Base-by-base conservation (phyloP, 2,113 vertebrate genomes). In the Ariopsis seemanni region DNA sequence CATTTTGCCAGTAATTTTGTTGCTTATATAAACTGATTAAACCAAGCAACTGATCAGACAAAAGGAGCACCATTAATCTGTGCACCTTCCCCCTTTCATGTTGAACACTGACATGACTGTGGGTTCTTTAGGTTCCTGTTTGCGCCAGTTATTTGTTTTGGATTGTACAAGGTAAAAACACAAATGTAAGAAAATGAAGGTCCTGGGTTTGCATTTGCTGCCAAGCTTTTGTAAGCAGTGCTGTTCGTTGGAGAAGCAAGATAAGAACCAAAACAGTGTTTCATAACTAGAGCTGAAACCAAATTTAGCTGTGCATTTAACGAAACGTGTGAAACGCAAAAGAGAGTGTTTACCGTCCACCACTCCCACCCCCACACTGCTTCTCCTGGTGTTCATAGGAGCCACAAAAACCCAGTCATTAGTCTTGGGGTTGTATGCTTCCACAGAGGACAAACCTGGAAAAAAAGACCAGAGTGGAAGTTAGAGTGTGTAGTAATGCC, bases 281-380 rank as follows among this genome's bases (percentile, higher is more conserved):
- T 82, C 52, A 57, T 42, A 55, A 82, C 25, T 75, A 53, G n/a
- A 53, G 55, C 18, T 8, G 53, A 79, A 79, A 79, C n/a, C 53
- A 10, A 80, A 80, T 18, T 30, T 17, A 58, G 25, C 25, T 7
- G 75, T 55, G 50, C 20, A 42, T 81, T 81, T 62, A 62, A 60
- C 79, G 42, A 62, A 82, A 58, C 52, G 5, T 78, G 53, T 52
- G 17, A 65, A 81, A 85, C 7, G 9, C 55, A 22, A n/a, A 7
- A 63, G 11, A n/a, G 10, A 63, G 11, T 52, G 75, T 94, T 96
- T 94, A 99, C 98, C 98, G 74, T 98, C 96, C 34, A 99, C 97
- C 82, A 99, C 97, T 48, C 98, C 98, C 17, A 99, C 98, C 4
- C 98, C 98, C 91, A 99, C 98, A 84, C 98, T 99, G 96, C 98